Base-by-base conservation (phyloP, 1,140 invertebrate genomes). In the Caenorhabditis inopinata region DNA sequence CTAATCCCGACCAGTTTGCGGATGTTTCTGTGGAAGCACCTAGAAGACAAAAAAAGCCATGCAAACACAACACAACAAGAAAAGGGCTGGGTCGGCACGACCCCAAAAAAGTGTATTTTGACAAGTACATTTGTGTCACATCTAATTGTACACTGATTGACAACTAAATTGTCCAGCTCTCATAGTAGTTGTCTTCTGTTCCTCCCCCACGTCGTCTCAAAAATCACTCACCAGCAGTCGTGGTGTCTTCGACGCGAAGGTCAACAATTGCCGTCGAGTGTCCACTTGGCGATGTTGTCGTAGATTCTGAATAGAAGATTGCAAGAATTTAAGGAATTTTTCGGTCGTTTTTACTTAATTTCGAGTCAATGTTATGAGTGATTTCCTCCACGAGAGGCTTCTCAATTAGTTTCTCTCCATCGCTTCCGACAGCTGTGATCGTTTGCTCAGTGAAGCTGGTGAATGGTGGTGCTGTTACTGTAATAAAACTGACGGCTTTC, bases 381-480 rank as follows among this genome's bases (percentile, higher is more conserved):
- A 78, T 78, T 27, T 78, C 76, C 23, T 78, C 53, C 3, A 78
- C 53, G 3, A 78, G 48, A 14, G 76, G 76, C 53, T 78, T 78
- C 49, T 42, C 25, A 18, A 42, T 38, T 11, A 76, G 35, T 9
- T 2, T 68, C 14, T 38, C 76, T 58, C 76, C 76, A n/a, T 14
- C 5, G 16, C 27, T 11, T 21, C 49, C 49, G 18, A 27, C 62
- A 21, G 79, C 45, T 45, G 73, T 75, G 35, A 80, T 80, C 1
- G 79, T 80, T 73, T 80, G 79, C 48, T 80, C 79, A 0, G 68
- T 53, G 38, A 80, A 58, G 29, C 32, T 58, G 21, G 68, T 42
- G 73, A 80, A 80, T 25, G 79, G 79, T 6, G 79, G 79, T n/a
- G 79, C 79, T 16, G 79, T 80, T 18, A 80, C 79, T 80, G 58